phyloP scores from a whole-genome alignment of 2,888 invertebrate genomes.

The Megaustenia siamemsis region DNA sequence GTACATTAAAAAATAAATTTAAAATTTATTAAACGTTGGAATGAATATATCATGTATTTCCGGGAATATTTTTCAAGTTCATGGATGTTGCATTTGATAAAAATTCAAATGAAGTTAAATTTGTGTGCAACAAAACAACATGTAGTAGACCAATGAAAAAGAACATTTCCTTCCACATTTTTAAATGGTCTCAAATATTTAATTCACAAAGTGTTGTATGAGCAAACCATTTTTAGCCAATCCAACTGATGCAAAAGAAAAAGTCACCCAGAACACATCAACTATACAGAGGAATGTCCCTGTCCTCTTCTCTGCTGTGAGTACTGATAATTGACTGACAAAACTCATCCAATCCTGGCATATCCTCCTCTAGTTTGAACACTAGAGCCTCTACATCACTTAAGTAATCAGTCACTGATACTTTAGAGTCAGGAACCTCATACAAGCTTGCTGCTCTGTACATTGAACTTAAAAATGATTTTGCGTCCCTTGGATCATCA shows the following conservation, averaged over 20 bases:
- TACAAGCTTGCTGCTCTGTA: conserved; percentile 43
- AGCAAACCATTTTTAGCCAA: background rate
- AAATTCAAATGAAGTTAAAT: too few relatives aligned
- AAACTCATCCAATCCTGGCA: conserved; percentile 52
- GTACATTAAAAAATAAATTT: too few relatives aligned
- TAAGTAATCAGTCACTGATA: conserved; percentile 50
- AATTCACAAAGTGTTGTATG: too few relatives aligned
- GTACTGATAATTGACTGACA: conserved; percentile 52
- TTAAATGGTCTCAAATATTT: too few relatives aligned
- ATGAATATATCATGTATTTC: too few relatives aligned
- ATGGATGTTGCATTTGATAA: too few relatives aligned
- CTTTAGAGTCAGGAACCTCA: conserved; percentile 19
- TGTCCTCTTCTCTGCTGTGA: conserved; percentile 51
- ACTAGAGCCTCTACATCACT: conserved; percentile 49
- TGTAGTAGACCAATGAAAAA: too few relatives aligned
- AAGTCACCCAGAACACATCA: conserved; percentile 4
- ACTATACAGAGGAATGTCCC: conserved; percentile 25
- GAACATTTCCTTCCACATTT: too few relatives aligned
- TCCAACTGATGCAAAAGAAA: background rate
- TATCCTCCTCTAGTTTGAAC: conserved; percentile 48
- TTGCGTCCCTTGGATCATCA: conserved; percentile 52
- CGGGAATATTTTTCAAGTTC: too few relatives aligned
- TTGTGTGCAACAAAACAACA: too few relatives aligned
- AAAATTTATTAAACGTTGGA: too few relatives aligned
- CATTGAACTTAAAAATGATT: conserved; percentile 46